These are phyloP conservation scores for Martes flavigula DNA, from an alignment of 2,797 vertebrate genomes.

Conservation along the genomic window DNA sequence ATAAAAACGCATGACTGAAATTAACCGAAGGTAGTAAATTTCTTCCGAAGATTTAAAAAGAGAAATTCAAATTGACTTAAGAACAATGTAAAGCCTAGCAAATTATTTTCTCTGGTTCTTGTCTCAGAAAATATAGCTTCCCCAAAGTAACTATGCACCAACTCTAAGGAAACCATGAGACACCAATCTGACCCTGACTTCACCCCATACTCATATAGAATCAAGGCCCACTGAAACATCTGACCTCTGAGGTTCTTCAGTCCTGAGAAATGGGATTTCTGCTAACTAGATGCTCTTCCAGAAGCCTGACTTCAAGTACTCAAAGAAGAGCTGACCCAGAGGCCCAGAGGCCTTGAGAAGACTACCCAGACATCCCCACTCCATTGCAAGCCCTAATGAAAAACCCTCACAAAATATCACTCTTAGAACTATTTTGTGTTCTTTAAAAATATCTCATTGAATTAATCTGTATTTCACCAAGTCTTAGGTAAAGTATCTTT, in stretches of 20 bases:
- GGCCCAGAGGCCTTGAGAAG: background rate
- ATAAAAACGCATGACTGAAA: background rate
- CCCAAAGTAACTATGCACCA: background rate
- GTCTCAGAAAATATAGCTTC: background rate
- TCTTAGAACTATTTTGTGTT: background rate
- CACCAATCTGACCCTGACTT: background rate
- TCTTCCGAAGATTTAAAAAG: constrained; percentile 15
- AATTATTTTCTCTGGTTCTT: background rate
- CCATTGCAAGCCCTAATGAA: background rate
- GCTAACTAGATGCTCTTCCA: background rate
- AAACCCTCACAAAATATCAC: background rate
- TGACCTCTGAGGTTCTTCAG: background rate
- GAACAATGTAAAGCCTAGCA: background rate
- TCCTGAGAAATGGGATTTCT: background rate
- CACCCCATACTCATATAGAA: background rate
- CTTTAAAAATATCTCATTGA: background rate
- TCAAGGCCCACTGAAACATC: background rate
- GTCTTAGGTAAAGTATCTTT: background rate
- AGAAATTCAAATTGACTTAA: constrained; percentile 48
- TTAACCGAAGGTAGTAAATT: background rate
- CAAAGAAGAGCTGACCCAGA: background rate
- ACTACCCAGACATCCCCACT: background rate
- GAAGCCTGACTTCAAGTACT: background rate
- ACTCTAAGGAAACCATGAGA: background rate
- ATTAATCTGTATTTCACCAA: background rate